A percentile compares a stretch with the other conserved stretches of the same genome.
Conservation (phyloP, 2,113 vertebrate species). For the Oreochromis aureus region DNA sequence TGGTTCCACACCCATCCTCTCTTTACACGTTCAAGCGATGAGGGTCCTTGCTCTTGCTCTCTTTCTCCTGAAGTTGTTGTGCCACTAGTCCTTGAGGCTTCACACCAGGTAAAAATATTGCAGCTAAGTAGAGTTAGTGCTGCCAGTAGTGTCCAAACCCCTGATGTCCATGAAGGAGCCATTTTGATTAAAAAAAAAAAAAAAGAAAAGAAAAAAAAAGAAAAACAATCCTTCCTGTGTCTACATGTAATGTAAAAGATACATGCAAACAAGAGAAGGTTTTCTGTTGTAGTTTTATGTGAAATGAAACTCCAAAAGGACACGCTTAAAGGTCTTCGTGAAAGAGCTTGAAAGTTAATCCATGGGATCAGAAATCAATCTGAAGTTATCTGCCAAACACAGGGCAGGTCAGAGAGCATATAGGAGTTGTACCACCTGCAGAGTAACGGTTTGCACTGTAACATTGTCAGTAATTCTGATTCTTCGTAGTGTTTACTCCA, state of each 20-base stretch:
- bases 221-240: background rate
- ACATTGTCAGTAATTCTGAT: slow-evolving; percentile 15
- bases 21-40: slow-evolving; percentile 83
- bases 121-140: slow-evolving; percentile 55
- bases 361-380: slow-evolving; percentile 41
- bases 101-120: slow-evolving; percentile 48
- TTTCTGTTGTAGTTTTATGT: background rate
- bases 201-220: background rate
- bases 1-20: slow-evolving; percentile 99
- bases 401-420: slow-evolving; percentile 14
- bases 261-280: background rate
- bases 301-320: background rate
- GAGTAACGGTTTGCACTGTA: background rate
- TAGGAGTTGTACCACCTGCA: slow-evolving; percentile 20
- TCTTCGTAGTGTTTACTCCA: background rate
- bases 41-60: slow-evolving; percentile 56
- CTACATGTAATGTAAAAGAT: slow-evolving; percentile 57
- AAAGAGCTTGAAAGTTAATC: slow-evolving; percentile 45
- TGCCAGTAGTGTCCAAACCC: slow-evolving; percentile 45
- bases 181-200: slow-evolving; percentile 16
- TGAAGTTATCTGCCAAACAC: background rate
- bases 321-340: slow-evolving; percentile 13
- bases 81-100: slow-evolving; percentile 68
- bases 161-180: slow-evolving; percentile 54
- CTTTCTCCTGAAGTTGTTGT: slow-evolving; percentile 3